phyloP scores from a whole-genome alignment of 2,113 vertebrate genomes.

The Gracilinanus agilis region DNA sequence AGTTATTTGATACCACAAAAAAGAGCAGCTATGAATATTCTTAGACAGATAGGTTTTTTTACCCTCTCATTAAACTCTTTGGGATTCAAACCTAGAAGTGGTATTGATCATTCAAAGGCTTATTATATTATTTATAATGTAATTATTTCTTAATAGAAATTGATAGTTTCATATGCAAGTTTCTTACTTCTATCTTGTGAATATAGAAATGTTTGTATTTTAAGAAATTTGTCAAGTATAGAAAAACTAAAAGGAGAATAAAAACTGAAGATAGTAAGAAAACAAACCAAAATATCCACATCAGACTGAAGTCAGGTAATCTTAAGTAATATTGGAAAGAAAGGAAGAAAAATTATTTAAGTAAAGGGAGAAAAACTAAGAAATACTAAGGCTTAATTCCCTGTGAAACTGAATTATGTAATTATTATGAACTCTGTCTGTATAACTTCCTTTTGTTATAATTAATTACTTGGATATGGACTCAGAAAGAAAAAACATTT shows the following conservation, averaged over 20 bases:
- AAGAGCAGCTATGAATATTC: no score
- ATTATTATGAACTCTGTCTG: neutral
- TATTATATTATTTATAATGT: neutral
- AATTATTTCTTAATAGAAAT: neutral
- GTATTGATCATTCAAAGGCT: no score
- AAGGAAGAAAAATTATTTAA: neutral
- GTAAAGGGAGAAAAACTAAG: neutral
- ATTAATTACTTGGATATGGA: neutral
- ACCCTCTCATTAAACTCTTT: no score
- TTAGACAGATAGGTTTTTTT: no score
- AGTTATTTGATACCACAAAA: no score
- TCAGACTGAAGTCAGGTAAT: neutral
- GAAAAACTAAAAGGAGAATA: neutral
- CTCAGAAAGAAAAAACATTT: neutral
- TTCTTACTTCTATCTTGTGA: neutral
- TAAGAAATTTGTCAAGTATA: neutral
- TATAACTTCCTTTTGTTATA: neutral
- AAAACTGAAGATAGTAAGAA: neutral
- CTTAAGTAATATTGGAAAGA: neutral
- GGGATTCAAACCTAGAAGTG: no score
- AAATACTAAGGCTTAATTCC: neutral
- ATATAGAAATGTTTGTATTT: neutral
- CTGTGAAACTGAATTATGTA: neutral
- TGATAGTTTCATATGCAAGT: neutral
- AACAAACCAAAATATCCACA: neutral